These are phyloP conservation scores for Bradypus variegatus DNA, from an alignment of 2,797 vertebrate species.

Conservation along the genomic window DNA sequence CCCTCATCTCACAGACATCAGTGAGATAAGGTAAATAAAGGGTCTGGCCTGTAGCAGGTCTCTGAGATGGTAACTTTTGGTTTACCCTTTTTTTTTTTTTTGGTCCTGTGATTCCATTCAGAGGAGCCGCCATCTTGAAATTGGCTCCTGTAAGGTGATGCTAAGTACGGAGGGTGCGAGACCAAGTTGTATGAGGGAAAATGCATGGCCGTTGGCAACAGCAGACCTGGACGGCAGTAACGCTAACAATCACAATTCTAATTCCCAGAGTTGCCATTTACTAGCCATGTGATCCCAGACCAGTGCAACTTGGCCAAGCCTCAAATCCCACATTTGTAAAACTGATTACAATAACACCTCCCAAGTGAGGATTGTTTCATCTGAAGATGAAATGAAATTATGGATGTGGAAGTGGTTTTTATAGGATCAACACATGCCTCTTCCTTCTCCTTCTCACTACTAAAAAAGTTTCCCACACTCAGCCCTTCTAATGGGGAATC, in stretches of 20 bases:
- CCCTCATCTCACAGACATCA: background rate
- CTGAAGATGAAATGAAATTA: background rate
- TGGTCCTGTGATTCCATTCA: background rate
- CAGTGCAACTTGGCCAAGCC: background rate
- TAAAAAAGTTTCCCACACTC: background rate
- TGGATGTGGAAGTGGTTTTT: background rate
- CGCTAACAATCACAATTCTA: background rate
- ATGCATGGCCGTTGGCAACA: background rate
- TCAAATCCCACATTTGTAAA: background rate
- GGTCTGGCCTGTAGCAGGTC: background rate
- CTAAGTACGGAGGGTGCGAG: rapidly evolving
- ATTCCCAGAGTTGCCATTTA: background rate
- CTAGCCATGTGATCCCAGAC: background rate
- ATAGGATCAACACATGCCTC: background rate
- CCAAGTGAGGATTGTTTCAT: background rate
- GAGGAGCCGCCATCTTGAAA: background rate
- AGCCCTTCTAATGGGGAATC: background rate
- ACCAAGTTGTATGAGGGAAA: background rate
- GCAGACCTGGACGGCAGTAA: background rate
- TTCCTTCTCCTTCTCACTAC: background rate
- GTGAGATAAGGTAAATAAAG: background rate
- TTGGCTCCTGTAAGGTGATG: background rate
- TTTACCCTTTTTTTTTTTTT: background rate
- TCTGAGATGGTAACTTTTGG: background rate
- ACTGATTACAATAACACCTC: background rate